phyloP scores from a whole-genome alignment of 2,888 invertebrate genomes.

The Hydrotaea diabolus region DNA sequence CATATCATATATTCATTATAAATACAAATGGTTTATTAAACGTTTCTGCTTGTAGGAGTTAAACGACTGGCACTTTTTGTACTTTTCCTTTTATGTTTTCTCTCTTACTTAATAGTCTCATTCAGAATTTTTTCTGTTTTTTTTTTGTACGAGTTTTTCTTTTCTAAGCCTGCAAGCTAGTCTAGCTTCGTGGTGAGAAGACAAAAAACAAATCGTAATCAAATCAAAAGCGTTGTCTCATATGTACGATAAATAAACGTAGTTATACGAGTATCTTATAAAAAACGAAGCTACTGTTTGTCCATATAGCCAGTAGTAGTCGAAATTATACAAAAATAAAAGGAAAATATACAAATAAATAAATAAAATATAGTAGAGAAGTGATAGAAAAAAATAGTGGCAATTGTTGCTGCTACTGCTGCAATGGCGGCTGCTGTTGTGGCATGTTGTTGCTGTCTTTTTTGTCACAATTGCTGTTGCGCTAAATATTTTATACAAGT shows the following conservation, averaged over 20 bases:
- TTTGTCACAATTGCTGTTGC: slow-evolving; percentile 24
- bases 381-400: slow-evolving; percentile 12
- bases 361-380: too few species aligned
- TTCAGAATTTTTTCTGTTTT: slow-evolving; percentile 76
- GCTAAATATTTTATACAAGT: not conserved
- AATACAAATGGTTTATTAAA: not conserved
- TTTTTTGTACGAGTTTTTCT: slow-evolving; percentile 4
- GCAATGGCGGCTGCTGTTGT: too few species aligned
- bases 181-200: too few species aligned
- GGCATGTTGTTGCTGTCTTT: slow-evolving; percentile 16
- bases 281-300: slow-evolving; percentile 79
- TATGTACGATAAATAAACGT: not conserved
- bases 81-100: too few species aligned
- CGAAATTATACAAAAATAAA: too few species aligned
- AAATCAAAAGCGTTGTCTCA: slow-evolving; percentile 44
- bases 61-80: too few species aligned
- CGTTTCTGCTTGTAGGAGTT: too few species aligned
- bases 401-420: slow-evolving; percentile 26
- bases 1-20: not conserved
- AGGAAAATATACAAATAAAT: too few species aligned
- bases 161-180: too few species aligned
- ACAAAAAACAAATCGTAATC: not conserved
- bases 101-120: slow-evolving; percentile 76
- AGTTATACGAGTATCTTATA: not conserved
- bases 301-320: slow-evolving; percentile 80